A percentile compares a stretch with the other conserved stretches of the same genome.
Conservation (phyloP, 2,113 vertebrate genomes). For the Thalassarche chlororhynchos region DNA sequence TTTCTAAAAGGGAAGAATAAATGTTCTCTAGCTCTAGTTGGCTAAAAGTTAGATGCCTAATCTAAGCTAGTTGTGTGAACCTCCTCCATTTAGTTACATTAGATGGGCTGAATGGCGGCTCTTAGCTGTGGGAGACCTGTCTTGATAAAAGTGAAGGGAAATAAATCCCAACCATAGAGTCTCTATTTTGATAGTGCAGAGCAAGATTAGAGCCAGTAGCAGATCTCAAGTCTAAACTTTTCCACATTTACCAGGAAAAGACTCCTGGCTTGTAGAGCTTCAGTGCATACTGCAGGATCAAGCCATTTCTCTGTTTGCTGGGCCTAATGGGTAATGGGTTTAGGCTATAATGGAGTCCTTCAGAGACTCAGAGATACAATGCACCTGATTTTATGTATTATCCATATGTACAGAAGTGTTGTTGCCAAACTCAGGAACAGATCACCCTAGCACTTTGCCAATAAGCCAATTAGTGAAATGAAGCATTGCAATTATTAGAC, state of each 20-base stretch:
- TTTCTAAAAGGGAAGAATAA: neutral
- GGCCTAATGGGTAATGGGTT: neutral
- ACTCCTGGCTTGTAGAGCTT: neutral
- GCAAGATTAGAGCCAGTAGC: neutral
- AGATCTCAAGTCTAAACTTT: neutral
- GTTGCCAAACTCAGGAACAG: neutral
- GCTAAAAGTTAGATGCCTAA: neutral
- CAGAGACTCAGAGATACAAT: neutral
- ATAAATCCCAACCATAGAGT: neutral
- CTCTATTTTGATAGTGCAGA: neutral
- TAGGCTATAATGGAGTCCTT: neutral
- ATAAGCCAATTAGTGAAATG: conserved; percentile 24
- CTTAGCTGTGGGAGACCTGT: neutral
- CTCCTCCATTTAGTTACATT: neutral
- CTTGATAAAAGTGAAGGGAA: neutral
- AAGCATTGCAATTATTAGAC: neutral
- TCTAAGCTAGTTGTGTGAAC: neutral
- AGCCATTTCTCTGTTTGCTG: neutral
- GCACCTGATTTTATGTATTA: neutral
- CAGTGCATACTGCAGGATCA: neutral
- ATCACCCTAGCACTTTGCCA: neutral
- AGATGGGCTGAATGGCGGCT: neutral
- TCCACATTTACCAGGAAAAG: neutral
- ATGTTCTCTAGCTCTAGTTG: neutral
- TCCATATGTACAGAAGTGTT: neutral